Evolutionary conservation across 2,888 invertebrate species (phyloP), one percentile per base, ranked within the genome.

Genomic region (Noctua pronuba): DNA sequence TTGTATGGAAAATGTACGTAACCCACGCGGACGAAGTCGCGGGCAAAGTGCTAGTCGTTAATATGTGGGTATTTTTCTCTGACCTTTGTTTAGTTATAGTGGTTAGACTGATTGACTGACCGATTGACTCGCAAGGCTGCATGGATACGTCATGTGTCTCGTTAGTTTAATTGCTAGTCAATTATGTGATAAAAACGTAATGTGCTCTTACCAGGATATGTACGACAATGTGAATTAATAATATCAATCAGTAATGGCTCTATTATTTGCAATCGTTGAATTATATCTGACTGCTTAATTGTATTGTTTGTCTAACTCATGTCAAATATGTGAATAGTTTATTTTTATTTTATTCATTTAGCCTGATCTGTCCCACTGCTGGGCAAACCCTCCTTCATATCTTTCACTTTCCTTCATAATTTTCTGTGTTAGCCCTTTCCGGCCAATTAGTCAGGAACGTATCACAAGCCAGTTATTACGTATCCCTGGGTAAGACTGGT

Each of bases 21-120:
- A n/a, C n/a, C n/a, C n/a, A n/a, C n/a, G n/a, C n/a, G n/a, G n/a
- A n/a, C n/a, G n/a, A n/a, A n/a, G n/a, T n/a, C n/a, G n/a, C n/a
- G n/a, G n/a, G n/a, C n/a, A n/a, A n/a, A n/a, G n/a, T n/a, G n/a
- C n/a, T n/a, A n/a, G n/a, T n/a, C 13, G 5, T 46, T 46, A 46
- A 44, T 44, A 44, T 38, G 10, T 41, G 83, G 86, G 79, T 82
- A 88, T 88, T 91, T 91, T 91, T 80, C 66, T 76, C n/a, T 77
- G 84, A 80, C 62, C 74, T 76, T 70, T 84, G 79, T 86, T 75
- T 52, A 18, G 31, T 68, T 72, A 58, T 58, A 58, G 73, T 78
- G 55, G 66, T 75, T 69, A 64, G 28, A 28, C 49, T 80, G 83
- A 85, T 87, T 84, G 86, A 80, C 82, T 79, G 83, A 49, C 73